A percentile compares a stretch with the other conserved stretches of the same genome.
These are phyloP conservation scores for Caenorhabditis sp. DNA, from an alignment of 2,888 invertebrate genomes.

Conservation along the genomic window DNA sequence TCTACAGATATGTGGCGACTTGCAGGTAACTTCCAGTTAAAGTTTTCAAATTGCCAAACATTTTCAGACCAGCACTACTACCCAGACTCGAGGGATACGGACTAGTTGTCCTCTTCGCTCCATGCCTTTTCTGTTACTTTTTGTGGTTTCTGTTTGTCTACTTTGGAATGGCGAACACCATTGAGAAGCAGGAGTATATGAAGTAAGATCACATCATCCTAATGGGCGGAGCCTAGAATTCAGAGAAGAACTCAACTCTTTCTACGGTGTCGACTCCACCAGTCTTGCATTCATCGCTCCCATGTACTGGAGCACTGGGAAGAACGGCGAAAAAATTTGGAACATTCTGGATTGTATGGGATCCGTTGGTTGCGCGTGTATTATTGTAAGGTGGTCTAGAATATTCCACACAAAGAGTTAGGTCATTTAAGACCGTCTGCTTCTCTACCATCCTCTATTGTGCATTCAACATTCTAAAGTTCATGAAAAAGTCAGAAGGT, in stretches of 20 bases:
- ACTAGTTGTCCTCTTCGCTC: background rate
- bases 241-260: background rate
- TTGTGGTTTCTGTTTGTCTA: slow-evolving; percentile 17
- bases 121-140: slow-evolving; percentile 5
- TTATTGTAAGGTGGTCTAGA: slow-evolving; percentile 9
- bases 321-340: slow-evolving; percentile 27
- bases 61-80: background rate
- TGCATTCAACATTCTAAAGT: slow-evolving; percentile 16
- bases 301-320: slow-evolving; percentile 28
- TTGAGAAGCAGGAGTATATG: slow-evolving; percentile 21
- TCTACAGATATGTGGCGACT: slow-evolving; percentile 16
- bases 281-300: slow-evolving; percentile 13
- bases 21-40: background rate
- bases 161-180: slow-evolving; percentile 20
- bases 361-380: background rate
- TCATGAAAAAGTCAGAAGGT: background rate
- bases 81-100: background rate
- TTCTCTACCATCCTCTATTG: slow-evolving; percentile 26
- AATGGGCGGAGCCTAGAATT: background rate
- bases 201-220: background rate
- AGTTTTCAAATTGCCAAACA: background rate
- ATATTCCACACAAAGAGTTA: background rate
- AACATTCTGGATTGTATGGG: slow-evolving; percentile 3
- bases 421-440: background rate
- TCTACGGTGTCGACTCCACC: background rate